phyloP scores from a whole-genome alignment of 2,888 invertebrate species.

The Dorcus hopei region DNA sequence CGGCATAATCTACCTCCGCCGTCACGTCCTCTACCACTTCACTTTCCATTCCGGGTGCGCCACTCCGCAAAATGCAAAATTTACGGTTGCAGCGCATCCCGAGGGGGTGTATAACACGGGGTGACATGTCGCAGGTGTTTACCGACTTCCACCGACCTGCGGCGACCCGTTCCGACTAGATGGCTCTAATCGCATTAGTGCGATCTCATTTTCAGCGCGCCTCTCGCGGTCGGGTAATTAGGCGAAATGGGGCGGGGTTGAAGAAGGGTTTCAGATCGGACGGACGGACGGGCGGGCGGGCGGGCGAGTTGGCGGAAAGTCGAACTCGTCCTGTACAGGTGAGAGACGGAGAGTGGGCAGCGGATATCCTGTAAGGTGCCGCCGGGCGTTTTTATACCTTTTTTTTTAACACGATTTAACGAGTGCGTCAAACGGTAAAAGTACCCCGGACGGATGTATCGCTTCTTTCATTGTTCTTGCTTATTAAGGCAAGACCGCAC shows the following conservation, averaged over 20 bases:
- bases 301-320: not conserved
- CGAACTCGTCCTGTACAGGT: conserved; percentile 16
- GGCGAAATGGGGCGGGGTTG: conserved; percentile 19
- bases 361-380: conserved; percentile 25
- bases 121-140: conserved; percentile 48
- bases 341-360: conserved; percentile 20
- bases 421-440: not conserved
- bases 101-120: conserved; percentile 41
- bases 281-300: not conserved
- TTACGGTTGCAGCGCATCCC: conserved; percentile 39
- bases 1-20: not conserved
- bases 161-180: conserved; percentile 16
- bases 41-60: conserved; percentile 39
- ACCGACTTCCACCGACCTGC: conserved; percentile 19
- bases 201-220: conserved; percentile 41
- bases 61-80: conserved; percentile 41
- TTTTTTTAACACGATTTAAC: not conserved
- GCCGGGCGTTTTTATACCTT: conserved; percentile 13
- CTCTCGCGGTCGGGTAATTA: conserved; percentile 37
- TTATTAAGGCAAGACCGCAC: too few species aligned
- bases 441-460: too few species aligned
- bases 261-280: not conserved
- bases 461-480: too few species aligned
- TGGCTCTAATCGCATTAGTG: conserved; percentile 41
- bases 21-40: conserved; percentile 51